Percentiles rank a stretch among this genome's conserved stretches.
These are phyloP conservation scores for Morphnarchus princeps DNA, from an alignment of 2,113 vertebrate genomes.

Conservation along the genomic window DNA sequence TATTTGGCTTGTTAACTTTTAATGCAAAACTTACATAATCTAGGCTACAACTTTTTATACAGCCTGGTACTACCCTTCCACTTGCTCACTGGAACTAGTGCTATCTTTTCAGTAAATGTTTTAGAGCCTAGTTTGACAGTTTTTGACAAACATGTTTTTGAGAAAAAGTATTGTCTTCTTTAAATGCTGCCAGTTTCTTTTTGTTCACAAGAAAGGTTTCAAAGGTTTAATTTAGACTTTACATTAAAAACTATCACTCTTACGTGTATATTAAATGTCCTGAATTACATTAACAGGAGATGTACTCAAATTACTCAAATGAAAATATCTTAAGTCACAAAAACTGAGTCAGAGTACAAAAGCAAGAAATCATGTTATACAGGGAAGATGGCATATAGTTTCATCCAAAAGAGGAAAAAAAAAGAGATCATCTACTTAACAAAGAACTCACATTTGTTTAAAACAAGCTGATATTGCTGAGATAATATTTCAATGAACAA, in stretches of 20 bases:
- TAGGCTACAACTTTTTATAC: neutral
- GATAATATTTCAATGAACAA: neutral
- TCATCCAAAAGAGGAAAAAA: neutral
- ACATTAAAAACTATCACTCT: neutral
- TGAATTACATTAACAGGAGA: neutral
- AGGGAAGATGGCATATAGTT: neutral
- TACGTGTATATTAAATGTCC: neutral
- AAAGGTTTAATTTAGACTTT: neutral
- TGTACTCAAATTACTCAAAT: neutral
- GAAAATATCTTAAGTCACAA: neutral
- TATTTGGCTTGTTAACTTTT: neutral
- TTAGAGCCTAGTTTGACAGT: neutral
- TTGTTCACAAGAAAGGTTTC: neutral
- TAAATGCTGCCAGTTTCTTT: neutral
- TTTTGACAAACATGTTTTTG: neutral
- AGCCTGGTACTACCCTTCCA: neutral
- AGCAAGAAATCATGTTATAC: neutral
- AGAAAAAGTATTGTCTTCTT: neutral
- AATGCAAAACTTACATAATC: neutral
- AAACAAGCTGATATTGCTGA: neutral
- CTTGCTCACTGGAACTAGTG: neutral
- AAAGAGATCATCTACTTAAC: neutral
- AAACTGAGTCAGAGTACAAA: neutral
- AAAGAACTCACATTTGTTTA: neutral
- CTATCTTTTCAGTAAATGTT: neutral